These are phyloP conservation scores for Ennomos fuscantarius DNA, from an alignment of 2,888 invertebrate species.

Conservation along the genomic window DNA sequence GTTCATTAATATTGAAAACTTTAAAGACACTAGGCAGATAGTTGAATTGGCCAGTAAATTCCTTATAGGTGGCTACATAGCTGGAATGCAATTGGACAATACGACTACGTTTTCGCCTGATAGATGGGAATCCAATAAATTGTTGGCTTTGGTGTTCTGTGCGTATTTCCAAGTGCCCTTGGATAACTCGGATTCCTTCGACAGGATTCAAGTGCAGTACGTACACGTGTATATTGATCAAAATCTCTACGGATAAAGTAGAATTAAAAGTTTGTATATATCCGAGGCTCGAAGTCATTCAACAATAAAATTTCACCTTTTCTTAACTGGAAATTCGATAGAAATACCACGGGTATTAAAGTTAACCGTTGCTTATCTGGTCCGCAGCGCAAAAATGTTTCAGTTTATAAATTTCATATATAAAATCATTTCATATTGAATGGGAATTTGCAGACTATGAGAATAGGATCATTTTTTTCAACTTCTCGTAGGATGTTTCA, in stretches of 20 bases:
- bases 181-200: constrained; percentile 42
- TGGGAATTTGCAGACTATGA: constrained; percentile 12
- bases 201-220: constrained; percentile 11
- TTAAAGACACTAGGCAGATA: constrained; percentile 26
- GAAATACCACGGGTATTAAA: neutral
- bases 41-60: constrained; percentile 53
- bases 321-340: constrained; percentile 1
- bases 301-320: constrained; percentile 7
- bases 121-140: constrained; percentile 72
- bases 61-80: constrained; percentile 47
- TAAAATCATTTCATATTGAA: constrained; percentile 11
- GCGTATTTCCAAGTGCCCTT: constrained; percentile 35
- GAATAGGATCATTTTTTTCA: constrained; percentile 17
- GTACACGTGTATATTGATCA: constrained; percentile 13
- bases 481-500: constrained; percentile 9
- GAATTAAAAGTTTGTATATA: constrained; percentile 10
- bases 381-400: constrained; percentile 7
- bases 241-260: constrained; percentile 2
- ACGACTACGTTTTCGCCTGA: constrained; percentile 59
- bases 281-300: neutral
- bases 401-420: constrained; percentile 4
- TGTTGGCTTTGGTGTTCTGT: constrained; percentile 58
- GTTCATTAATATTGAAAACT: constrained; percentile 18
- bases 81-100: constrained; percentile 75
- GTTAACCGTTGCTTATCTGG: neutral